A percentile compares a stretch with the other conserved stretches of the same genome.
Conservation (phyloP, 2,888 invertebrate genomes). For the Erebia aethiops region DNA sequence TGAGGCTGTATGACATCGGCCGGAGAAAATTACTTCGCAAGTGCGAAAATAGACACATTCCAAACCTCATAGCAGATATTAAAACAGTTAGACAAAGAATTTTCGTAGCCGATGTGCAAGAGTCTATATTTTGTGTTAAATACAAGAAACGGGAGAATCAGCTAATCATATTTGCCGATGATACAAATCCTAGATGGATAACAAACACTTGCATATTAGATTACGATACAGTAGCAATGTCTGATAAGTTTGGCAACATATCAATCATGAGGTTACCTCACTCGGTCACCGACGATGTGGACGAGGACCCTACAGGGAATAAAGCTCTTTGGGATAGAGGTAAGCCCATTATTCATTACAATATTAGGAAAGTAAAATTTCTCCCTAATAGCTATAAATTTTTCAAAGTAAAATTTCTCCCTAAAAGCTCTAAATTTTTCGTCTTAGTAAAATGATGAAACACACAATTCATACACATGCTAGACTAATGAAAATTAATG, state of each 20-base stretch:
- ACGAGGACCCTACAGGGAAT: conserved; percentile 99
- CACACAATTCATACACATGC: conserved; percentile 71
- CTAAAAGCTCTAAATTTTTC: too few relatives aligned
- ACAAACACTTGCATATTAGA: conserved; percentile 96
- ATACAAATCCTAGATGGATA: conserved; percentile 97
- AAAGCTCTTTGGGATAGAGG: conserved; percentile 97
- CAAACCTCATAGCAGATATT: conserved; percentile 96
- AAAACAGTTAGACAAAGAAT: conserved; percentile 97
- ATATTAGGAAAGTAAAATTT: neutral
- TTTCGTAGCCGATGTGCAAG: conserved; percentile 97
- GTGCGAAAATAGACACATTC: conserved; percentile 98
- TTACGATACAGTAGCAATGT: conserved; percentile 97
- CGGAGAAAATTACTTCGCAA: conserved; percentile 95
- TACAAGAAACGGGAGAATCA: conserved; percentile 98
- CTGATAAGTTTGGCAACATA: conserved; percentile 99
- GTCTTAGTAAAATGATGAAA: conserved; percentile 41
- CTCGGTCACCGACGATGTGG: conserved; percentile 97
- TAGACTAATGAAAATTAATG: conserved; percentile 80
- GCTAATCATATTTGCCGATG: conserved; percentile 98
- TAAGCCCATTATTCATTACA: conserved; percentile 42
- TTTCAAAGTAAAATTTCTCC: too few relatives aligned
- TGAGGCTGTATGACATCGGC: conserved; percentile 97
- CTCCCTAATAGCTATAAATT: too few relatives aligned
- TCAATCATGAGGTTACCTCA: conserved; percentile 94
- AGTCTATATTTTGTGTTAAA: conserved; percentile 97